Evolutionary conservation across 2,113 vertebrate species (phyloP), one percentile per base, ranked within the genome.

Genomic region (Psittacula cyanocephala): DNA sequence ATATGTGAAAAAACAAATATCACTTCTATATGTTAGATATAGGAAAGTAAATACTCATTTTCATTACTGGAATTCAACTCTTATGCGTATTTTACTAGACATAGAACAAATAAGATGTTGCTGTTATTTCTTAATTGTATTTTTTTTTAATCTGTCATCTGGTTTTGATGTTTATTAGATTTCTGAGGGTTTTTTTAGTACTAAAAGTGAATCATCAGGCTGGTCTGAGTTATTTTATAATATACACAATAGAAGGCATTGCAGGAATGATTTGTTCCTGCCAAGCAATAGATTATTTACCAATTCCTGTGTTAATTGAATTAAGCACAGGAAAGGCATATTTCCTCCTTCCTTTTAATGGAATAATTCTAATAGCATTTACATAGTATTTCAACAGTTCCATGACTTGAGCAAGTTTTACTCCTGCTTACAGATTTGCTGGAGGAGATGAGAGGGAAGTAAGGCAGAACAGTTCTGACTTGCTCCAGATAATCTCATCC

Each of bases 251-350:
- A 10, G 39, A 62, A 88, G n/a, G 59, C 72, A 46, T n/a, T 12
- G 52, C 79, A 49, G 57, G 29, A 35, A 6, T 52, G 68, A 17
- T 85, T 81, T 82, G 44, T 64, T 76, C 22, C 62, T 76, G 52
- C 62, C 47, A 29, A 69, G 85, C 82, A 77, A 7, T 50, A 74
- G 37, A 25, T 57, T 35, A 46, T 9, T 62, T 92, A 77, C 59
- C 47, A 67, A 59, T 89, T 89, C 70, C 86, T 89, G 33, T n/a
- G 41, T 76, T 59, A 77, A 93, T 41, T 92, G 65, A 91, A 69
- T 92, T 93, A 80, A 92, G 23, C 49, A 27, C 70, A 96, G 87
- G 93, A 95, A 95, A 96, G 23, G 29, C 72, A 85, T 47, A 31
- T 88, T 89, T 76, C n/a, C 49, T 37, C 6, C 9, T 67, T 29